A percentile compares a stretch with the other conserved stretches of the same genome.
phyloP scores from a whole-genome alignment of 2,113 vertebrate species.

The Mesocricetus auratus region DNA sequence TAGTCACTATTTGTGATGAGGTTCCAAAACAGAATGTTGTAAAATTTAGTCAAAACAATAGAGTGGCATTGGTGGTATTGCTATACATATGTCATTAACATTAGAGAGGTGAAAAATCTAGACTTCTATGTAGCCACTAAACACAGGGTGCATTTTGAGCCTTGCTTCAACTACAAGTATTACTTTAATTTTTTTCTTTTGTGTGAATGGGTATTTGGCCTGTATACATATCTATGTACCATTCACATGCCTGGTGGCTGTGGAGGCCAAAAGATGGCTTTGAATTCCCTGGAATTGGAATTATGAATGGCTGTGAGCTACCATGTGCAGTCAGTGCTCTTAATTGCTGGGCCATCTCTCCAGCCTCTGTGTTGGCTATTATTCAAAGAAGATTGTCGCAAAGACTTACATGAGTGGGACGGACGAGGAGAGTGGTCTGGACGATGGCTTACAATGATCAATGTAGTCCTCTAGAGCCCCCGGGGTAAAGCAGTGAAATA shows the following conservation, averaged over 20 bases:
- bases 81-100: not conserved
- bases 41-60: not conserved
- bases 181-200: not conserved
- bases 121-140: not conserved
- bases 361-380: not conserved
- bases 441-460: too few relatives aligned
- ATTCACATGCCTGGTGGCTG: not conserved
- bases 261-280: not conserved
- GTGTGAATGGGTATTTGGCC: not conserved
- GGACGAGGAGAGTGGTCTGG: not conserved
- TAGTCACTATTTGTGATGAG: not conserved
- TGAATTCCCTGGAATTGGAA: not conserved
- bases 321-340: not conserved
- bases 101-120: not conserved
- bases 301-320: not conserved
- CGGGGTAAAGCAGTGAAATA: too few relatives aligned
- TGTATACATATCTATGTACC: not conserved
- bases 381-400: not conserved
- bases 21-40: not conserved
- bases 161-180: not conserved
- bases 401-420: not conserved
- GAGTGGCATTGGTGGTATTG: rapidly evolving
- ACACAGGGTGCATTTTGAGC: not conserved
- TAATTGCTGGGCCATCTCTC: not conserved
- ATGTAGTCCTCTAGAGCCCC: not conserved